These are phyloP conservation scores for Panagrolaimus sp. DNA, from an alignment of 1,140 invertebrate species.

Conservation along the genomic window DNA sequence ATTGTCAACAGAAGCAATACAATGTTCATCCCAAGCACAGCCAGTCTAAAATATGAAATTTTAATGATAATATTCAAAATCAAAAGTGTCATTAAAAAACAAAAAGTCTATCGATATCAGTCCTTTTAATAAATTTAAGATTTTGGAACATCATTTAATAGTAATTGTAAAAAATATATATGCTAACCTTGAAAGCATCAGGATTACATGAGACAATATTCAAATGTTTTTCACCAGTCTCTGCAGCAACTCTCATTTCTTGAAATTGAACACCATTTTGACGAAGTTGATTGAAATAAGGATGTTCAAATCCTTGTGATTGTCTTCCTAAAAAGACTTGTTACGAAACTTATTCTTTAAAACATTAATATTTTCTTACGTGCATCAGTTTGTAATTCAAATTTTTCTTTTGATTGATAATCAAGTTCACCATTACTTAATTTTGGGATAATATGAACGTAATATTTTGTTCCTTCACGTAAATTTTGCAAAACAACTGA, in stretches of 20 bases:
- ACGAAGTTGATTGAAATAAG: constrained; percentile 12
- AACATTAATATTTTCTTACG: constrained; percentile 2
- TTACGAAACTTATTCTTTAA: background rate
- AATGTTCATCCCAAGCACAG: constrained; percentile 39
- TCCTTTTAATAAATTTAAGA: no score
- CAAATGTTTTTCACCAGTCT: constrained; percentile 25
- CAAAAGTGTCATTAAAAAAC: background rate
- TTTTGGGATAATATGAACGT: constrained; percentile 45
- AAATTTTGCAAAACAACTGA: constrained; percentile 40
- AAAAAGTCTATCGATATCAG: no score
- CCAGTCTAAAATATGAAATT: constrained; percentile 29
- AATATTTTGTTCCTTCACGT: constrained; percentile 35
- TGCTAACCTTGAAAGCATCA: constrained; percentile 34
- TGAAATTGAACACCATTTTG: background rate
- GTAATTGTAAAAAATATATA: background rate
- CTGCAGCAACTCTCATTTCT: constrained; percentile 6
- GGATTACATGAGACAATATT: constrained; percentile 37
- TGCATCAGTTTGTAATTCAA: constrained; percentile 40
- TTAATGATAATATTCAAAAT: background rate
- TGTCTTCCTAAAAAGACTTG: constrained; percentile 1
- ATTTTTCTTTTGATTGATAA: constrained; percentile 29
- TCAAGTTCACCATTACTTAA: constrained; percentile 32
- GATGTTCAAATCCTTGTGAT: constrained; percentile 6
- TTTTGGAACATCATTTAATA: background rate
- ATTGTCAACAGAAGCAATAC: constrained; percentile 37